These are phyloP conservation scores for Carterocephalus palaemon DNA, from an alignment of 2,888 invertebrate species.

Conservation along the genomic window DNA sequence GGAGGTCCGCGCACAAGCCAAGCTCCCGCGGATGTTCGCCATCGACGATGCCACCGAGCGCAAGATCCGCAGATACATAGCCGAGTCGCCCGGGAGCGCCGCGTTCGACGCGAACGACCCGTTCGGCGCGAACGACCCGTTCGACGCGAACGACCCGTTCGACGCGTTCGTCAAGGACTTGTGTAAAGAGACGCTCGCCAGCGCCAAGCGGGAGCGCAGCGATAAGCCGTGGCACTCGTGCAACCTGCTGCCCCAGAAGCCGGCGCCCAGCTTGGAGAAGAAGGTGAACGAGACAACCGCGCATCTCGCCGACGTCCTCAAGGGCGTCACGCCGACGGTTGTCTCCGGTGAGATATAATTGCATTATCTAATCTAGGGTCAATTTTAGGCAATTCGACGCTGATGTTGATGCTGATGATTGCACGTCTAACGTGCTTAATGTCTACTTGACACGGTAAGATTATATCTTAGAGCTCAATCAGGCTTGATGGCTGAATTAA, in stretches of 20 bases:
- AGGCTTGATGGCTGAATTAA: too few species aligned
- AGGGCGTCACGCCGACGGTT: conserved; percentile 45
- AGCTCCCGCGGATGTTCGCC: conserved; percentile 44
- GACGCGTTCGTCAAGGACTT: conserved; percentile 58
- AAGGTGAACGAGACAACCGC: conserved; percentile 41
- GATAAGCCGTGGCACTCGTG: conserved; percentile 65
- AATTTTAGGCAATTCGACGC: conserved; percentile 1
- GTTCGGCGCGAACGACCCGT: conserved; percentile 10
- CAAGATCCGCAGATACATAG: conserved; percentile 41
- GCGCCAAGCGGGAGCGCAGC: conserved; percentile 44
- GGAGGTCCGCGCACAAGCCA: conserved; percentile 40
- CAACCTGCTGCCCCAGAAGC: conserved; percentile 54
- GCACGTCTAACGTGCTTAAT: too few species aligned
- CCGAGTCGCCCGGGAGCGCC: conserved; percentile 24
- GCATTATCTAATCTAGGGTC: background rate
- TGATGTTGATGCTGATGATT: conserved; percentile 6
- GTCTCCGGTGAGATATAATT: conserved; percentile 49
- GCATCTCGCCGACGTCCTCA: conserved; percentile 53
- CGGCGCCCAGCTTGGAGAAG: conserved; percentile 38
- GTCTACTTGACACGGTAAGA: too few species aligned
- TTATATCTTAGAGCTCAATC: too few species aligned
- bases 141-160: conserved; percentile 46
- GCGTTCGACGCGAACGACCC: conserved; percentile 15
- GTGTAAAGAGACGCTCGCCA: conserved; percentile 50
- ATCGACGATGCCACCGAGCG: conserved; percentile 43